phyloP scores from a whole-genome alignment of 1,140 invertebrate species.

The Apis florea region DNA sequence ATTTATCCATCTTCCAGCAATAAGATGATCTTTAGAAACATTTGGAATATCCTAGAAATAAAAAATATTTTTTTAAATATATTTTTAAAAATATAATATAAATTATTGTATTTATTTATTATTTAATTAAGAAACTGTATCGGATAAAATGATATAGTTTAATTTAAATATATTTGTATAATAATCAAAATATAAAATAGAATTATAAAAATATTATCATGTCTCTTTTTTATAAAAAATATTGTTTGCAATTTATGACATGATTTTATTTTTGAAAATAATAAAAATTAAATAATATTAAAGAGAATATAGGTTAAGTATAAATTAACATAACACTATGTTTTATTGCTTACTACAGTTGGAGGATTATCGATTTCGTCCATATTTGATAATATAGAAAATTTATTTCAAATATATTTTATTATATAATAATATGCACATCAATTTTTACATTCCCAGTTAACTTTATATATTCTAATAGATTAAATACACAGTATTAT shows the following conservation, averaged over 20 bases:
- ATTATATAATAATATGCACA: not conserved
- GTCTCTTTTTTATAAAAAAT: not conserved
- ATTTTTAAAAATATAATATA: not conserved
- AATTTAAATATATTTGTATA: not conserved
- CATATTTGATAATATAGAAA: conserved; percentile 14
- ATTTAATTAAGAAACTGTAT: not conserved
- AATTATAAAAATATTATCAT: not conserved
- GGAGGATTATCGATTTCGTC: not conserved
- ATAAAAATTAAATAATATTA: not conserved
- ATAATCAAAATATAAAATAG: not conserved
- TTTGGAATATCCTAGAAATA: conserved; percentile 80
- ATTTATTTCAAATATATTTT: not conserved
- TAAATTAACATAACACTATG: not conserved
- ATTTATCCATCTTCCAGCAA: conserved; percentile 79
- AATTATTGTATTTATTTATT: not conserved
- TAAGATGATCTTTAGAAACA: conserved; percentile 78
- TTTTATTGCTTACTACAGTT: conserved; percentile 30
- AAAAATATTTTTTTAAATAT: conserved; percentile 20
- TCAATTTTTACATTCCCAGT: conserved; percentile 10
- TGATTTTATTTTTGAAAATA: not conserved
- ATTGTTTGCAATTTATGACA: not conserved
- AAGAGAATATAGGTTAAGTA: conserved; percentile 20
- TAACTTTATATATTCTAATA: not conserved
- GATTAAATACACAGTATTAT: not conserved
- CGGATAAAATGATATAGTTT: not conserved